These are phyloP conservation scores for Cynopterus sphinx DNA, from an alignment of 2,797 vertebrate genomes.

Conservation along the genomic window DNA sequence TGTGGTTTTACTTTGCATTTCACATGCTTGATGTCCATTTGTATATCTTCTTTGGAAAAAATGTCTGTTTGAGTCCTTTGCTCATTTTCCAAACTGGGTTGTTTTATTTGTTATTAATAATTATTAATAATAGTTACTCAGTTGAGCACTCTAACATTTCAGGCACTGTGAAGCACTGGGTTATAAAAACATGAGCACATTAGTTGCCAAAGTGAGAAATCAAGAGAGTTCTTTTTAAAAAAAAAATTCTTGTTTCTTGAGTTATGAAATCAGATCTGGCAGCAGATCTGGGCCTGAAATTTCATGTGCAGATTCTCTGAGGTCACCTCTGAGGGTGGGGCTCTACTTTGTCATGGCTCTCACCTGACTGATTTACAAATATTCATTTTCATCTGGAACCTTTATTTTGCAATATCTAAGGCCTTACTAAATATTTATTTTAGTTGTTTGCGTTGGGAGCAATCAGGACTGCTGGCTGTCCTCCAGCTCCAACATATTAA, in stretches of 20 bases:
- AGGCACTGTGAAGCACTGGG: not conserved
- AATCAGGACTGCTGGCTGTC: no score
- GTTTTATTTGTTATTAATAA: not conserved
- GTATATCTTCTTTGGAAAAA: not conserved
- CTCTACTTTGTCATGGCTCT: not conserved
- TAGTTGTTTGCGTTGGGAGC: not conserved
- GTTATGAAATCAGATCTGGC: not conserved
- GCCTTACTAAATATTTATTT: not conserved
- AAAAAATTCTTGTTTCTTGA: not conserved
- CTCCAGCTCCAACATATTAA: not conserved
- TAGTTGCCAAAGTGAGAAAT: not conserved
- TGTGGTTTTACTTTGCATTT: conserved; percentile 29
- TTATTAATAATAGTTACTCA: not conserved
- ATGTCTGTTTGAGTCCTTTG: not conserved
- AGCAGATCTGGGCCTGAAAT: not conserved
- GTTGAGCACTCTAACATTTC: not conserved
- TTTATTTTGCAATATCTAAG: not conserved
- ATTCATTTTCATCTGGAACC: not conserved
- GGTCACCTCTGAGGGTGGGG: not conserved
- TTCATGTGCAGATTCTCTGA: not conserved
- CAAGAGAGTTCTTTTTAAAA: not conserved
- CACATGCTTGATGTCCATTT: not conserved
- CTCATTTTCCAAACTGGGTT: not conserved
- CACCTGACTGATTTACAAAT: not conserved
- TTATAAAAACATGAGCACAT: not conserved